These are phyloP conservation scores for Lepilemur septentrionalis DNA, from an alignment of 2,797 vertebrate species.

Conservation along the genomic window DNA sequence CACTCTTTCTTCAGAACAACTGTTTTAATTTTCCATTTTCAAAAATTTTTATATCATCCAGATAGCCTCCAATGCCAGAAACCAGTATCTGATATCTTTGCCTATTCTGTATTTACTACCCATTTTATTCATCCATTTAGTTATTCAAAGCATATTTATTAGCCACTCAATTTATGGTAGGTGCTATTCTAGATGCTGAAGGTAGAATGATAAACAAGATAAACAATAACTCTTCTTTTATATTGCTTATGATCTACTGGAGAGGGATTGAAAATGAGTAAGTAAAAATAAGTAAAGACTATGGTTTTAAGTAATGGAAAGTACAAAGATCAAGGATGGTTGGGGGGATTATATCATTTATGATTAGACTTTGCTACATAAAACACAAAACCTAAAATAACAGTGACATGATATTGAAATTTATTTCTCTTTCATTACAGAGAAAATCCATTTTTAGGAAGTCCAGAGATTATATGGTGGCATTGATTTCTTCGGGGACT, in stretches of 20 bases:
- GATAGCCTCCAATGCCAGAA: background rate
- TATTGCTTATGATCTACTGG: background rate
- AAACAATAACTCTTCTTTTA: background rate
- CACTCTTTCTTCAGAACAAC: background rate
- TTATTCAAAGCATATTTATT: background rate
- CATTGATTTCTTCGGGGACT: background rate
- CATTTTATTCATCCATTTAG: background rate
- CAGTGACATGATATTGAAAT: background rate
- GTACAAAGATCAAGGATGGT: background rate
- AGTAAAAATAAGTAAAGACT: background rate
- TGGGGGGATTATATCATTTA: background rate
- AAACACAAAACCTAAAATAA: background rate
- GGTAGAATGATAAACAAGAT: background rate
- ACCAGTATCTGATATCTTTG: background rate
- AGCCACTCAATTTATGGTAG: background rate
- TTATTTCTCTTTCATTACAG: background rate
- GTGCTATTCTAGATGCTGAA: background rate
- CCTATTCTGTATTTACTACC: background rate
- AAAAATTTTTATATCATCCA: background rate
- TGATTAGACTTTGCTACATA: background rate
- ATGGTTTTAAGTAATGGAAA: background rate
- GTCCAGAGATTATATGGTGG: background rate
- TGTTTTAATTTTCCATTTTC: background rate
- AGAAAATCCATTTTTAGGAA: background rate
- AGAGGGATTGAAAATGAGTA: background rate